Evolutionary conservation across 2,113 vertebrate species (phyloP).

Genomic region (Myotis lucifugus): DNA sequence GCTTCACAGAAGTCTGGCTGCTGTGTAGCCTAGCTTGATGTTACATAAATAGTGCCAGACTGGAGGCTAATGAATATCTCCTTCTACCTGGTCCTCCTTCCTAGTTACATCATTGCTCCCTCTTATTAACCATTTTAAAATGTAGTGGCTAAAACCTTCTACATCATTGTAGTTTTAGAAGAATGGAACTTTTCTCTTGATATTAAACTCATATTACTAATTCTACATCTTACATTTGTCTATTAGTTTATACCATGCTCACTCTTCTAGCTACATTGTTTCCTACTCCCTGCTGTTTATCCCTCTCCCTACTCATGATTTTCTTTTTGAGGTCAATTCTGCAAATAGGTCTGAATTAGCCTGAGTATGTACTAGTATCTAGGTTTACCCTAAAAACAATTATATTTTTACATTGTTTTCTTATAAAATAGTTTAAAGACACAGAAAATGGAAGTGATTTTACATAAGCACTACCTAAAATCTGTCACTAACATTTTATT

Average conservation of each 20-base stretch:
- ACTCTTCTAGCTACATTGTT: neutral
- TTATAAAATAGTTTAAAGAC: neutral
- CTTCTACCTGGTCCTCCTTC: neutral
- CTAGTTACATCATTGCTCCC: neutral
- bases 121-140: constrained; percentile 14
- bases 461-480: neutral
- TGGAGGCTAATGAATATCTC: neutral
- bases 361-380: neutral
- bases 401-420: constrained; percentile 5
- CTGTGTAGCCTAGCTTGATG: neutral
- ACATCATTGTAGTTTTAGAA: neutral
- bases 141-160: neutral
- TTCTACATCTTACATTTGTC: neutral
- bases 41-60: neutral
- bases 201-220: constrained; percentile 8
- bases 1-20: neutral
- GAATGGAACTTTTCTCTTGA: neutral
- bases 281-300: neutral
- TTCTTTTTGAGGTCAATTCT: constrained; percentile 29
- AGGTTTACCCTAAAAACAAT: neutral
- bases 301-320: neutral
- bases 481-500: neutral
- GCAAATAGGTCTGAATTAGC: neutral
- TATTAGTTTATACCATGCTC: neutral
- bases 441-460: neutral